Base-by-base conservation (phyloP, 2,888 invertebrate species). In the Trachelus stipa region DNA sequence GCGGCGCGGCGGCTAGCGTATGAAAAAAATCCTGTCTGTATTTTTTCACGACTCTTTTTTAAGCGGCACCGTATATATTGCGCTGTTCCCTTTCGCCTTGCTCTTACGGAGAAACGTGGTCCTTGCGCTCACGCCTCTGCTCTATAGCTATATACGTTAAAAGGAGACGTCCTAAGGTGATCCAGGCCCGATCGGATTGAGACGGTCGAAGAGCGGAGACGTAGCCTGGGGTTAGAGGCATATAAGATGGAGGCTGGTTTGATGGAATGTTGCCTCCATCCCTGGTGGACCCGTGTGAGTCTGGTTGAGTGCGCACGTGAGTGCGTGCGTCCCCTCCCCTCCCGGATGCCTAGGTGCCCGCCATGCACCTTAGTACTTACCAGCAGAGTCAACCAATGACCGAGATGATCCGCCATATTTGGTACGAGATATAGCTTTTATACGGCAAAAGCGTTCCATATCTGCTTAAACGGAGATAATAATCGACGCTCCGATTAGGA, bases 171-270 rank as follows among this genome's bases (percentile, higher is more conserved):
- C 56, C 56, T 56, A 56, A 56, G 75, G 75, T 78, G 78, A 78
- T 78, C 75, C 78, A 34, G 68, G 40, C 71, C 75, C 78, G 78
- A 78, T 78, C 78, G 75, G 76, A 78, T 78, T 78, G 73, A 78
- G 76, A 78, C 74, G 78, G 73, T 68, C 73, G 73, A 73, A 76
- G 78, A 78, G 73, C 31, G 35, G 69, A 56, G 76, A 76, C 35
- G 76, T 68, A 56, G 76, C 69, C 78, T 73, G 75, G 88, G 88
- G 87, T 85, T 87, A 87, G 84, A 87, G 79, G 79, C 77, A 68
- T 40, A 85, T 88, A 88, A 91, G 90, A 90, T 91, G 91, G 89
- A 90, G 90, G 90, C 90, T 90, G 90, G 88, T 90, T 91, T 91
- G 91, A 91, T 91, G 90, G 91, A 91, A 91, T 91, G 91, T 87